These are phyloP conservation scores for Pipistrellus pipistrellus DNA, from an alignment of 2,797 vertebrate genomes.

Conservation along the genomic window DNA sequence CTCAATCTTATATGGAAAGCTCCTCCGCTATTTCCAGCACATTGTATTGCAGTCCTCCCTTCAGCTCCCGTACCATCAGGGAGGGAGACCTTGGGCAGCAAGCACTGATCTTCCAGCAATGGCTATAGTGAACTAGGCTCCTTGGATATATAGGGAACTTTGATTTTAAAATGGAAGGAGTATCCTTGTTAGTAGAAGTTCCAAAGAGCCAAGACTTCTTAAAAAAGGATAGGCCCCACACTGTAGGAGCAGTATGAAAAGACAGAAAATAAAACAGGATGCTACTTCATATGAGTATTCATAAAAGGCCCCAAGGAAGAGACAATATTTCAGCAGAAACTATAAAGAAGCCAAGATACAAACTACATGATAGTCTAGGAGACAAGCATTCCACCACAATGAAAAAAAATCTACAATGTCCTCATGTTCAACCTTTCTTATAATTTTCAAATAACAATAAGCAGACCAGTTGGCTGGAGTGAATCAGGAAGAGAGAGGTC, in stretches of 20 bases:
- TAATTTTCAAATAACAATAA: neutral
- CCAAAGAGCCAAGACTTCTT: neutral
- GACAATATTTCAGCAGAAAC: neutral
- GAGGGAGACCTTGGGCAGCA: neutral
- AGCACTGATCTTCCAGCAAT: neutral
- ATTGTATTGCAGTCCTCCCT: neutral
- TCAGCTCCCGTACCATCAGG: neutral
- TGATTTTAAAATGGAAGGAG: neutral
- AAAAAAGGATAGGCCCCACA: neutral
- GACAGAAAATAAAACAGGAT: neutral
- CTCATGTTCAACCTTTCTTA: neutral
- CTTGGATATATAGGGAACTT: neutral
- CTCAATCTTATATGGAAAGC: neutral
- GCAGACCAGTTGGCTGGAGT: neutral
- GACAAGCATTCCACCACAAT: neutral
- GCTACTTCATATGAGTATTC: neutral
- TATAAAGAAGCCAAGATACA: conserved; percentile 1
- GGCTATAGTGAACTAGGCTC: neutral
- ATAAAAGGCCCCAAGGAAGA: neutral
- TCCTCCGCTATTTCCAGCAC: neutral
- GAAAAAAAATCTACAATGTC: neutral
- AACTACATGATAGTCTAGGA: neutral
- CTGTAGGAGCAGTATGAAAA: neutral
- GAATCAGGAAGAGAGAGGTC: neutral
- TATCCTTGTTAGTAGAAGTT: neutral